Conservation (phyloP, 2,888 invertebrate genomes). For the Gisinianus flammeolus region DNA sequence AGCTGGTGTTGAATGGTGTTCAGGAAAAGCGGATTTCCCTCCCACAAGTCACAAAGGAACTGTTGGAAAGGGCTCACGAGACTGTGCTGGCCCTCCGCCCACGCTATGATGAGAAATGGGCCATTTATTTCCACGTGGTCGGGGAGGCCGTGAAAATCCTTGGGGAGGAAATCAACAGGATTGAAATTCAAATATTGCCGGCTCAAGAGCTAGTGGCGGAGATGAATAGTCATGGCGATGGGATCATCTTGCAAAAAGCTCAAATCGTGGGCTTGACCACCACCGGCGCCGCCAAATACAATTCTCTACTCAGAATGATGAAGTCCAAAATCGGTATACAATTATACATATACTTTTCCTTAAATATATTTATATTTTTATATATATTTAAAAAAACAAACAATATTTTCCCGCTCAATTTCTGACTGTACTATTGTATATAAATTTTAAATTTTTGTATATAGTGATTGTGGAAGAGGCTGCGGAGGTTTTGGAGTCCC, state of each 20-base stretch:
- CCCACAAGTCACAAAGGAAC: conserved; percentile 40
- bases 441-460: conserved; percentile 52
- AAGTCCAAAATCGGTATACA: conserved; percentile 20
- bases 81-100: not conserved
- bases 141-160: conserved; percentile 52
- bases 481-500: conserved; percentile 84
- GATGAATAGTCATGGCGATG: conserved; percentile 40
- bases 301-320: conserved; percentile 65
- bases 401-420: not conserved
- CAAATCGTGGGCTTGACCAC: conserved; percentile 74
- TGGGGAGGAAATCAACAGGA: conserved; percentile 61
- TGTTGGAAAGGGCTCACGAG: conserved; percentile 21
- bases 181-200: conserved; percentile 67
- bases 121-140: conserved; percentile 51
- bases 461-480: conserved; percentile 85
- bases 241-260: conserved; percentile 44
- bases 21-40: conserved; percentile 39
- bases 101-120: conserved; percentile 38
- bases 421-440: not conserved
- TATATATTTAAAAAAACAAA: not conserved
- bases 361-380: not conserved
- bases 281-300: conserved; percentile 74
- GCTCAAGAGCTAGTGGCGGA: conserved; percentile 41
- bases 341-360: not conserved
- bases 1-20: conserved; percentile 38